These are phyloP conservation scores for Marronus borbonicus DNA, from an alignment of 2,888 invertebrate genomes.

Conservation along the genomic window DNA sequence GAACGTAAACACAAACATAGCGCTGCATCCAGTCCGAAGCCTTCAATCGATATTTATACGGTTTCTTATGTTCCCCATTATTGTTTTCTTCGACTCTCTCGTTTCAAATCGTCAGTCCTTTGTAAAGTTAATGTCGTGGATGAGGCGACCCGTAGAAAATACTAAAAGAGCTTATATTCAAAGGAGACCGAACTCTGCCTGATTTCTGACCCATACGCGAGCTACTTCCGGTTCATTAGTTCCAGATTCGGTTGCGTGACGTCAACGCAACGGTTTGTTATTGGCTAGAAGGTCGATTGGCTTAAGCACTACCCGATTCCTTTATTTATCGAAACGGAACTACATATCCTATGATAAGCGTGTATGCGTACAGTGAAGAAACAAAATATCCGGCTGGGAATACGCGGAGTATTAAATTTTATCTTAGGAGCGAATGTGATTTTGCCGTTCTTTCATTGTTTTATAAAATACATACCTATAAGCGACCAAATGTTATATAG, in stretches of 20 bases:
- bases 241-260: constrained; percentile 31
- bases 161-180: constrained; percentile 35
- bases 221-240: constrained; percentile 33
- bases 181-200: constrained; percentile 5
- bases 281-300: constrained; percentile 5
- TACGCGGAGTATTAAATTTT: too few relatives aligned
- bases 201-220: constrained; percentile 22
- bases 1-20: not conserved
- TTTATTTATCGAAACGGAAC: constrained; percentile 16
- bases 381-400: too few relatives aligned
- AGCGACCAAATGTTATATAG: too few relatives aligned
- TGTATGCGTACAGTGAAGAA: not conserved
- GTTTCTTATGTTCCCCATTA: constrained; percentile 1
- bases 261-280: constrained; percentile 30
- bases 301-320: not conserved
- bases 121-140: constrained; percentile 25
- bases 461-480: too few relatives aligned
- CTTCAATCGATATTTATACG: not conserved
- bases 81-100: not conserved
- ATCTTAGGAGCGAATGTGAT: too few relatives aligned
- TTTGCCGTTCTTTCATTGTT: too few relatives aligned
- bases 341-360: not conserved
- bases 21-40: not conserved
- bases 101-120: constrained; percentile 3
- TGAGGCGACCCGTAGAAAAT: constrained; percentile 23